Evolutionary conservation across 2,113 vertebrate genomes (phyloP).

Genomic region (Phrynocephalus versicolor): DNA sequence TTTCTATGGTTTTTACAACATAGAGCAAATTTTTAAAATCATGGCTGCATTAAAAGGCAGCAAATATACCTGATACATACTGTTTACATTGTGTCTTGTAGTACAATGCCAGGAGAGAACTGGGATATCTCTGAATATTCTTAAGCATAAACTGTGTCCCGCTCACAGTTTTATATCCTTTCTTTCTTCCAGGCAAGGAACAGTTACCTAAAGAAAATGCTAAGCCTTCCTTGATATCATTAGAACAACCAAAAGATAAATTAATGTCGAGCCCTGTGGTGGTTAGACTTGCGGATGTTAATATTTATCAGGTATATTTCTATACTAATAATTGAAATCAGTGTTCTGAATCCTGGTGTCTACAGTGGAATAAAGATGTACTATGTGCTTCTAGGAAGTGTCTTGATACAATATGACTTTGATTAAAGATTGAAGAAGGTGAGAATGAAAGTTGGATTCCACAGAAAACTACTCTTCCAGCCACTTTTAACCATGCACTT

Average conservation of each 20-base stretch:
- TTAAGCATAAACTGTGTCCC: not conserved
- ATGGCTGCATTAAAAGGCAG: not conserved
- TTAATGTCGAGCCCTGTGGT: constrained; percentile 96
- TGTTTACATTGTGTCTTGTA: not conserved
- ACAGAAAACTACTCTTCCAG: not conserved
- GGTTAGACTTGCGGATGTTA: constrained; percentile 95
- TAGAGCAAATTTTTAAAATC: not conserved
- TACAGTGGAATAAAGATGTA: not conserved
- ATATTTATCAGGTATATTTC: constrained; percentile 92
- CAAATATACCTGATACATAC: not conserved
- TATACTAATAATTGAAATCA: constrained; percentile 47
- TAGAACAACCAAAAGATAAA: constrained; percentile 83
- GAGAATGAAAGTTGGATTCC: not conserved
- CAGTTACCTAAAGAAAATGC: constrained; percentile 74
- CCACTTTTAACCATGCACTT: not conserved
- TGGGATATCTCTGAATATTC: not conserved
- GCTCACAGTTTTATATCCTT: constrained; percentile 48
- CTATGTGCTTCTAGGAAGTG: not conserved
- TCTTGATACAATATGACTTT: not conserved
- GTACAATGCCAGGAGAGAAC: not conserved
- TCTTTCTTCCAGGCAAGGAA: constrained; percentile 76
- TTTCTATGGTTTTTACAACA: not conserved
- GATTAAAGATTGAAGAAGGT: not conserved
- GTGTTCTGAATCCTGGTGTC: not conserved
- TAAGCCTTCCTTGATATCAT: constrained; percentile 76